A percentile compares a stretch with the other conserved stretches of the same genome.
These are phyloP conservation scores for Temnopleurus reevesii DNA, from an alignment of 53 echinoderm and acorn worm species.

Conservation along the genomic window DNA sequence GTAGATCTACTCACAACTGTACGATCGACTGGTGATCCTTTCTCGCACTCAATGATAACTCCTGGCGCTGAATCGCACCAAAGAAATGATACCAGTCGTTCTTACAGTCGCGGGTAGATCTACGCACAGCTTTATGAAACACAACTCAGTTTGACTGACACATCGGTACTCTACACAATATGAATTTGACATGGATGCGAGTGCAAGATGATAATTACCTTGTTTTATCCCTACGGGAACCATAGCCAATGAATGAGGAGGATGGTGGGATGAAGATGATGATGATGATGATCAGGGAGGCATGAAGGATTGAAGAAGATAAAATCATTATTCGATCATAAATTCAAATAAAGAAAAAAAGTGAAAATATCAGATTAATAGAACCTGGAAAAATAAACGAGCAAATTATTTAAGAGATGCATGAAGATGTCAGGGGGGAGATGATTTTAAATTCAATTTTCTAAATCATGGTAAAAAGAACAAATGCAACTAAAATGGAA, in stretches of 20 bases:
- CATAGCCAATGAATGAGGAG: conserved; percentile 60
- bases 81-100: too few species aligned
- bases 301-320: conserved; percentile 11
- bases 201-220: conserved; percentile 69
- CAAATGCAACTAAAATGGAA: not conserved
- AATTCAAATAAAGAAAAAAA: conserved; percentile 18
- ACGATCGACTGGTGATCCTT: too few species aligned
- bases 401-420: not conserved
- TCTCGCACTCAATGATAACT: too few species aligned
- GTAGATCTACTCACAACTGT: too few species aligned
- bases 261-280: conserved; percentile 60
- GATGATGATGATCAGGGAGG: conserved; percentile 37
- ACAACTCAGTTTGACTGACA: too few species aligned
- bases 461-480: not conserved
- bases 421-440: not conserved
- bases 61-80: too few species aligned
- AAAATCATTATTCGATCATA: not conserved
- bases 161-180: too few species aligned
- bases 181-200: not conserved
- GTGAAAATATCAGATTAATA: not conserved
- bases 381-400: too few species aligned
- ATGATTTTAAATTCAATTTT: not conserved
- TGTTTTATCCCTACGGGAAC: conserved; percentile 69
- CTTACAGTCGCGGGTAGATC: too few species aligned
- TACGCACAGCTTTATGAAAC: too few species aligned